Conservation (phyloP, 2,797 vertebrate genomes). For the Zalophus californianus region DNA sequence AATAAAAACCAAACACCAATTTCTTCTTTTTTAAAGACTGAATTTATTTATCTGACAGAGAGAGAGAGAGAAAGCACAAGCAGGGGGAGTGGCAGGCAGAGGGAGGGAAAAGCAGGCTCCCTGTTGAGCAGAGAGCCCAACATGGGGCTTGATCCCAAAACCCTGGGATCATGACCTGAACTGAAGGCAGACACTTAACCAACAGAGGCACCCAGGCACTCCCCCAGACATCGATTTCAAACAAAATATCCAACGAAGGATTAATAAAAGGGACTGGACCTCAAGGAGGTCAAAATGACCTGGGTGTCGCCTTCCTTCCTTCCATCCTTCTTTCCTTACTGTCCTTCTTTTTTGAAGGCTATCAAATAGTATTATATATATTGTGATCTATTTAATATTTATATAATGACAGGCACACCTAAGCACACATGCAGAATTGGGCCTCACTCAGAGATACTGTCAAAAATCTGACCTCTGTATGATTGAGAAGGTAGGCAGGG, state of each 20-base stretch:
- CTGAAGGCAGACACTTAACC: background rate
- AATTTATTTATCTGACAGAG: background rate
- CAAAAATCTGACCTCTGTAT: background rate
- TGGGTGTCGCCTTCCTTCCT: background rate
- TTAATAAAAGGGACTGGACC: background rate
- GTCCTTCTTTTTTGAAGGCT: background rate
- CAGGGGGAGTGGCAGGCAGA: background rate
- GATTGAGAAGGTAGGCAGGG: background rate
- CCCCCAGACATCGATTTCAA: background rate
- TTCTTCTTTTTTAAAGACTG: background rate
- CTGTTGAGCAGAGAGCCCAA: background rate
- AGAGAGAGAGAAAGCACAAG: background rate
- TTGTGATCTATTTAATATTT: background rate
- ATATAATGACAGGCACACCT: background rate
- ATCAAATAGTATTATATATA: background rate
- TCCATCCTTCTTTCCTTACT: no score
- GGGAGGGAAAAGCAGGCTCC: background rate
- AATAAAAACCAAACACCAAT: background rate
- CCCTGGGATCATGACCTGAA: background rate
- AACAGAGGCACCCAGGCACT: background rate
- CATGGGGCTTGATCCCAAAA: background rate
- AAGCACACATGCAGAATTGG: background rate
- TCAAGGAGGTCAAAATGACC: background rate
- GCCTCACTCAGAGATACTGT: background rate
- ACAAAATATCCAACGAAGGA: background rate